A percentile compares a stretch with the other conserved stretches of the same genome.
phyloP scores from a whole-genome alignment of 1,140 invertebrate species.

The Eubasilissa regina region DNA sequence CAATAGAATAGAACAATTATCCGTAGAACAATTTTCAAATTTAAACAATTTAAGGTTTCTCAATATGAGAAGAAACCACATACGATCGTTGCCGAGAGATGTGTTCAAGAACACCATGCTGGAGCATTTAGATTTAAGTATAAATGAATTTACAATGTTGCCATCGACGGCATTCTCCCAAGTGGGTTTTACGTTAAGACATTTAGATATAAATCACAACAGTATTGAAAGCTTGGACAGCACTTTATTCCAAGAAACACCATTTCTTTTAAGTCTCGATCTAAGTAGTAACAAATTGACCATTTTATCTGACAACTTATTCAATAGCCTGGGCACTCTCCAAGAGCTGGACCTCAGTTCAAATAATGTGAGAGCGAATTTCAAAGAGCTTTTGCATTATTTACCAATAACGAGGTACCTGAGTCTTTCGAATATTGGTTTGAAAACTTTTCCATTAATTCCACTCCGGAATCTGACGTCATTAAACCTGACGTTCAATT shows the following conservation, averaged over 20 bases:
- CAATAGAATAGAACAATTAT: slow-evolving; percentile 84
- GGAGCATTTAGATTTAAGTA: slow-evolving; percentile 85
- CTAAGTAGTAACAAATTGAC: slow-evolving; percentile 88
- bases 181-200: slow-evolving; percentile 83
- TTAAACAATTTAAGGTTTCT: slow-evolving; percentile 83
- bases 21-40: slow-evolving; percentile 85
- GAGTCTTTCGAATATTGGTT: slow-evolving; percentile 81
- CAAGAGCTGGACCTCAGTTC: slow-evolving; percentile 85
- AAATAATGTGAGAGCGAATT: slow-evolving; percentile 86
- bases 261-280: slow-evolving; percentile 83
- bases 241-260: slow-evolving; percentile 90
- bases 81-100: slow-evolving; percentile 84
- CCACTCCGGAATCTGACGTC: slow-evolving; percentile 81
- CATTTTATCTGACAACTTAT: slow-evolving; percentile 91
- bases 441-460: slow-evolving; percentile 81
- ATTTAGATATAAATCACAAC: slow-evolving; percentile 86
- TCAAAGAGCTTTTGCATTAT: slow-evolving; percentile 92
- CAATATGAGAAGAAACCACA: slow-evolving; percentile 83
- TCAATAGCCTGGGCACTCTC: slow-evolving; percentile 86
- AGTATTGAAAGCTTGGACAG: slow-evolving; percentile 90
- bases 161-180: slow-evolving; percentile 81
- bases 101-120: slow-evolving; percentile 86
- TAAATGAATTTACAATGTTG: slow-evolving; percentile 84
- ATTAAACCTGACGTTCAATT: slow-evolving; percentile 84
- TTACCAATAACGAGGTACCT: slow-evolving; percentile 86